Evolutionary conservation across 2,113 vertebrate genomes (phyloP).

Genomic region (Corythoichthys haematopterus): DNA sequence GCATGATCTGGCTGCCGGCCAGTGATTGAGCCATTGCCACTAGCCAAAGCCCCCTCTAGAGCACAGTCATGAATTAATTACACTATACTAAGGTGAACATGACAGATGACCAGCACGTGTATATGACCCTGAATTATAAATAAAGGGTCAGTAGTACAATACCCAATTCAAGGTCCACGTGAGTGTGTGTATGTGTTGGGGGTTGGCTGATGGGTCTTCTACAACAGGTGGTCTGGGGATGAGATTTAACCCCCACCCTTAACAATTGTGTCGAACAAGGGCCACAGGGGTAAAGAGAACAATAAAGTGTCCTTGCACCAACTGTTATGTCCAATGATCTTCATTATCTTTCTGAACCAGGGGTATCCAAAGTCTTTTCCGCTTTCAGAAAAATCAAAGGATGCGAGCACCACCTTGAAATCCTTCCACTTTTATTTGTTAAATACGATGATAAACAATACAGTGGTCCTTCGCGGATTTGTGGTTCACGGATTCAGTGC

Average conservation of each 20-base stretch:
- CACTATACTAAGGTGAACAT: slow-evolving; percentile 37
- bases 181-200: neutral
- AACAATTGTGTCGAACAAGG: slow-evolving; percentile 39
- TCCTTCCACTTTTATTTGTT: too few relatives aligned
- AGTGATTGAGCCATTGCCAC: slow-evolving; percentile 50
- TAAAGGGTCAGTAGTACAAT: slow-evolving; percentile 40
- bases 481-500: too few relatives aligned
- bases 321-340: slow-evolving; percentile 46
- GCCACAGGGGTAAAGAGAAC: slow-evolving; percentile 43
- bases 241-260: slow-evolving; percentile 44
- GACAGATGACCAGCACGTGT: slow-evolving; percentile 18
- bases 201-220: slow-evolving; percentile 24
- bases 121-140: slow-evolving; percentile 18
- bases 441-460: too few relatives aligned
- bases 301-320: slow-evolving; percentile 43
- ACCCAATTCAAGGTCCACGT: slow-evolving; percentile 11
- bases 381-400: too few relatives aligned
- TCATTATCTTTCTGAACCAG: slow-evolving; percentile 34
- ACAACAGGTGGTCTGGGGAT: slow-evolving; percentile 76
- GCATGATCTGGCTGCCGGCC: slow-evolving; percentile 49
- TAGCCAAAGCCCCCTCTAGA: slow-evolving; percentile 50
- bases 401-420: too few relatives aligned
- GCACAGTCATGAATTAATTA: slow-evolving; percentile 70
- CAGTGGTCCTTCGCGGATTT: too few relatives aligned
- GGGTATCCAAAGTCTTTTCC: too few relatives aligned